phyloP scores from a whole-genome alignment of 2,113 vertebrate species.

The Arizona elegans region DNA sequence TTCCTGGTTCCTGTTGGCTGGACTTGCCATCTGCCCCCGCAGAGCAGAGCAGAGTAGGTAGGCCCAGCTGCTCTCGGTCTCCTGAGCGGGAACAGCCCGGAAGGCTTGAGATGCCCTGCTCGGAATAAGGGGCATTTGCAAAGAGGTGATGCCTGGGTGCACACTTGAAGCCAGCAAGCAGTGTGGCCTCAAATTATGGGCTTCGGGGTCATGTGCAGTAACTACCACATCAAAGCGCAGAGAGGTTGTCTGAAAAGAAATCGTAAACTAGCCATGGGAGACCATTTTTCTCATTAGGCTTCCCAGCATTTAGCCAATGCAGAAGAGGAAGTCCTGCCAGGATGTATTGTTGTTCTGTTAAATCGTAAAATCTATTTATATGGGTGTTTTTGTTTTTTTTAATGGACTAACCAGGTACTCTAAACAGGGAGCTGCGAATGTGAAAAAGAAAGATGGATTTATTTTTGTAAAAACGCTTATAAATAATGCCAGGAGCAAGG shows the following conservation, averaged over 20 bases:
- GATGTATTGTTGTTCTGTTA: neutral
- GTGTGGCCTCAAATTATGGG: neutral
- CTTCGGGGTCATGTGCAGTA: neutral
- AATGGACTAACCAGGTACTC: neutral
- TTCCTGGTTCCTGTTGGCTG: neutral
- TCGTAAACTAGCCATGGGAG: neutral
- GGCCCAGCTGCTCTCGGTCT: neutral
- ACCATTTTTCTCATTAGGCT: neutral
- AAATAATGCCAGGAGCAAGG: neutral
- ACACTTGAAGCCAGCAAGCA: neutral
- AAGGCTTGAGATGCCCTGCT: neutral
- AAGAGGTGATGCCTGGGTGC: neutral
- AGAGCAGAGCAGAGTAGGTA: neutral
- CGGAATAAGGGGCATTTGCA: neutral
- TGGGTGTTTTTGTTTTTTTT: neutral
- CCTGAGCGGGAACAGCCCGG: slow-evolving; percentile 19
- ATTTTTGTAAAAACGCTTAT: neutral
- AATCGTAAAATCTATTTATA: neutral
- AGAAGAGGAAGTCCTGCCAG: neutral
- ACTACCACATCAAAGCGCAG: neutral
- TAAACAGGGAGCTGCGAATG: neutral
- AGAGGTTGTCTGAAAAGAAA: neutral
- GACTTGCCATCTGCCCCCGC: neutral
- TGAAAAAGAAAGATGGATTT: neutral
- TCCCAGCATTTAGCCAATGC: neutral